phyloP scores from a whole-genome alignment of 2,888 invertebrate genomes.

The Cyclophora punctaria region DNA sequence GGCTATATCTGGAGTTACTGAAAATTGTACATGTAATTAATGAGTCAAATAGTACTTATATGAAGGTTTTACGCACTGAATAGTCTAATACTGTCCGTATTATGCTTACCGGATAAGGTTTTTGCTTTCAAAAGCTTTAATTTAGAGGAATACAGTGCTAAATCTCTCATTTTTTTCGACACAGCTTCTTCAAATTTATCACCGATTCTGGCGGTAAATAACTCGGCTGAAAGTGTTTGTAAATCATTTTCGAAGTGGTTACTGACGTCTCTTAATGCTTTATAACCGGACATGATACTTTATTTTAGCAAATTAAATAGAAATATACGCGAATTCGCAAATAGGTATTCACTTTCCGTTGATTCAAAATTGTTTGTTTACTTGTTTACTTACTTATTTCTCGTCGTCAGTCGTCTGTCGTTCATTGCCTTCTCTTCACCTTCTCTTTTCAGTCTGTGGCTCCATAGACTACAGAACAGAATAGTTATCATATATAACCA shows the following conservation, averaged over 20 bases:
- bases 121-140: slow-evolving; percentile 48
- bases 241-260: slow-evolving; percentile 42
- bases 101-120: slow-evolving; percentile 38
- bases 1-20: slow-evolving; percentile 32
- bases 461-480: too few relatives aligned
- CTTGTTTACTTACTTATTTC: too few relatives aligned
- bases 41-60: too few relatives aligned
- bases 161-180: slow-evolving; percentile 39
- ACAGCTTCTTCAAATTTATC: slow-evolving; percentile 43
- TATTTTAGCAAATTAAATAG: neutral
- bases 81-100: too few relatives aligned
- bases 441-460: too few relatives aligned
- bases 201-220: slow-evolving; percentile 36
- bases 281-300: slow-evolving; percentile 44
- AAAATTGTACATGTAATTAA: slow-evolving; percentile 4
- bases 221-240: slow-evolving; percentile 26
- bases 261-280: slow-evolving; percentile 41
- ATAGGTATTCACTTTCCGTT: too few relatives aligned
- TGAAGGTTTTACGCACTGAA: too few relatives aligned
- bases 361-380: too few relatives aligned
- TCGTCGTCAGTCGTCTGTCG: too few relatives aligned
- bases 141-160: slow-evolving; percentile 46
- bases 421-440: too few relatives aligned
- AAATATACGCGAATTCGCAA: too few relatives aligned
- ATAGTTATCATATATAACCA: too few relatives aligned